Evolutionary conservation across 1,140 invertebrate genomes (phyloP), one percentile per base, ranked within the genome.

Genomic region (Trypoxylus dichotomus): DNA sequence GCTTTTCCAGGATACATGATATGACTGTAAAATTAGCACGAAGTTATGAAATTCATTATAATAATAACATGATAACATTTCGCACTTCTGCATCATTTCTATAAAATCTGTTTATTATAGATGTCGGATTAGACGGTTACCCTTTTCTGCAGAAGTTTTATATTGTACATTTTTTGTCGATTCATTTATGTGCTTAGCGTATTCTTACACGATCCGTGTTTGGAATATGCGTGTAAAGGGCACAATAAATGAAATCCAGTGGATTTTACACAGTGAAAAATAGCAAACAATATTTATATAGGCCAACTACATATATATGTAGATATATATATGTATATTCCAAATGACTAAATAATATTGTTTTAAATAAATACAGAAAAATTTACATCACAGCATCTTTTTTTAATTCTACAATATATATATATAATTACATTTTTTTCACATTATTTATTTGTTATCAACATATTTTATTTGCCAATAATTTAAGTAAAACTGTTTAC

Each of bases 301-400:
- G 72, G 74, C 74, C 74, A 75, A 75, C 32, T 75, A 75, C 24
- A 29, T 73, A 47, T 47, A 47, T 47, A 47, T 47, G 32, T 37
- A 74, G 37, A 41, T 47, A 15, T 47, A 47, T 47, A 47, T 74
- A 74, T 37, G 32, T 74, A 37, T 74, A 47, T 75, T 75, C 41
- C 32, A 27, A 75, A 75, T 47, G 25, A 75, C 24, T 29, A 47
- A 37, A 74, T 32, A 74, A 75, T 75, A 82, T 81, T 81, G 80
- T 83, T 83, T 82, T 80, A 83, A 83, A 83, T 80, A 83, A 83
- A 83, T 83, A 83, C 81, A 81, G 74, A 83, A 82, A 80, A 78
- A 78, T 74, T 81, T 79, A 79, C 77, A 82, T 82, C 81, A 83
- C 81, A 83, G 82, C 77, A 76, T 78, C 60, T 75, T 78, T 27